phyloP scores from a whole-genome alignment of 35 echinoderm and acorn worm genomes.

The Apostichopus californicus region DNA sequence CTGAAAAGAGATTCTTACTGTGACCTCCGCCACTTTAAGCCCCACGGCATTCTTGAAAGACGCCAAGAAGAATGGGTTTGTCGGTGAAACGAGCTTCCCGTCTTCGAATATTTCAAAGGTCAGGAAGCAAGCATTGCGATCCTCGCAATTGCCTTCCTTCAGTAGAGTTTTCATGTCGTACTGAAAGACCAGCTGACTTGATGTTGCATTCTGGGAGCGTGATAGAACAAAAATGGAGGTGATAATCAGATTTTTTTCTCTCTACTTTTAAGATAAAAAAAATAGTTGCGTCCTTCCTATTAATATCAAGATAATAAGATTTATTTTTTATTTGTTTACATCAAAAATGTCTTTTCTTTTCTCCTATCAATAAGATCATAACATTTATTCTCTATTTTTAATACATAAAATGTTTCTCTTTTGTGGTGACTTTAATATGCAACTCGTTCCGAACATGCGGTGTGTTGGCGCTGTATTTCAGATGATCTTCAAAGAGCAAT shows the following conservation, averaged over 20 bases:
- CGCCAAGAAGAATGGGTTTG: slow-evolving; percentile 67
- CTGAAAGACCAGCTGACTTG: slow-evolving; percentile 55
- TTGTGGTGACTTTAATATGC: too few species aligned
- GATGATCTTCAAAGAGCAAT: too few species aligned
- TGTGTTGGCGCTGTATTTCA: too few species aligned
- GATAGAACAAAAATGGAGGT: too few species aligned
- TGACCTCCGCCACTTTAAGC: slow-evolving; percentile 57
- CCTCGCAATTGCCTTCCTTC: slow-evolving; percentile 40
- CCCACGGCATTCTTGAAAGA: slow-evolving; percentile 80
- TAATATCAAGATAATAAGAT: too few species aligned
- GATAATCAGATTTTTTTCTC: not conserved
- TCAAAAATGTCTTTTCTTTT: too few species aligned
- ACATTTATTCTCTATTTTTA: too few species aligned
- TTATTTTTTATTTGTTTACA: too few species aligned
- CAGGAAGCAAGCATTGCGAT: slow-evolving; percentile 67
- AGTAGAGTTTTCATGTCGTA: slow-evolving; percentile 33
- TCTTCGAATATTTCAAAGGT: slow-evolving; percentile 63
- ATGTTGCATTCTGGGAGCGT: slow-evolving; percentile 46
- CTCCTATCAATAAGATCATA: too few species aligned
- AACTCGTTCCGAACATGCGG: too few species aligned
- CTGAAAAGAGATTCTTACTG: slow-evolving; percentile 26
- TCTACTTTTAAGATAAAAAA: not conserved
- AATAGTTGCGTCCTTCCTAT: not conserved
- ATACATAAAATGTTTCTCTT: too few species aligned
- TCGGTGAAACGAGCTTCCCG: slow-evolving; percentile 10